phyloP scores from a whole-genome alignment of 2,888 invertebrate species.

The Anthophora plumipes region DNA sequence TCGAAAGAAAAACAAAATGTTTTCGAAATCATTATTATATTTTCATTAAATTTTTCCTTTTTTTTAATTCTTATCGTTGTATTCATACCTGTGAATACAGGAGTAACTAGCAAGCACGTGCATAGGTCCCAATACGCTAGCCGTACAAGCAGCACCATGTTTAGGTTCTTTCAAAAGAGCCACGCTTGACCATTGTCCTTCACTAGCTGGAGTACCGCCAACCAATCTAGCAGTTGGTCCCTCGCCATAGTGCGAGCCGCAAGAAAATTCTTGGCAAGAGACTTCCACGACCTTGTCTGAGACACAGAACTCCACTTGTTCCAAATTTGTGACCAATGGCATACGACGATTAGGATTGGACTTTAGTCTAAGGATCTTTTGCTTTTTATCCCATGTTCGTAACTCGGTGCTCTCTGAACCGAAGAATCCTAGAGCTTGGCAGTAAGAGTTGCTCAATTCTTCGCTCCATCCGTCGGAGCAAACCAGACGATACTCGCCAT shows the following conservation, averaged over 20 bases:
- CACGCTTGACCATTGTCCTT: conserved; percentile 87
- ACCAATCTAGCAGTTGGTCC: conserved; percentile 84
- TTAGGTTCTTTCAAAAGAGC: conserved; percentile 84
- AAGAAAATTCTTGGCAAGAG: conserved; percentile 86
- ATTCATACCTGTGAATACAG: conserved; percentile 81
- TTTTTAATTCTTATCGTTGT: background rate
- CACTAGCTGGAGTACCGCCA: conserved; percentile 85
- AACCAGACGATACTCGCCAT: conserved; percentile 83
- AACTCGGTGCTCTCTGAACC: conserved; percentile 84
- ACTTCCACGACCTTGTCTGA: conserved; percentile 85
- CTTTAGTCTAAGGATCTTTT: conserved; percentile 83
- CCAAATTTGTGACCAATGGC: conserved; percentile 84
- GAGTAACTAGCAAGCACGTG: conserved; percentile 84
- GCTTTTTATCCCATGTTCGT: conserved; percentile 83
- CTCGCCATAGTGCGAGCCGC: conserved; percentile 79
- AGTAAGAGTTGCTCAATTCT: conserved; percentile 86
- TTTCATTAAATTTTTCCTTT: too few species aligned
- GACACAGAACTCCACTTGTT: conserved; percentile 83
- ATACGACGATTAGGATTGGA: conserved; percentile 75
- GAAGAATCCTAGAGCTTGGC: conserved; percentile 86
- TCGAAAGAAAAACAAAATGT: background rate
- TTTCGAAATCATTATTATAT: background rate
- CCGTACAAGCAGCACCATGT: conserved; percentile 82
- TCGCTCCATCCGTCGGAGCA: conserved; percentile 86
- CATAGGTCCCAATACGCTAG: conserved; percentile 82